A percentile compares a stretch with the other conserved stretches of the same genome.
Conservation (phyloP, 2,113 vertebrate genomes). For the Mastomys coucha region DNA sequence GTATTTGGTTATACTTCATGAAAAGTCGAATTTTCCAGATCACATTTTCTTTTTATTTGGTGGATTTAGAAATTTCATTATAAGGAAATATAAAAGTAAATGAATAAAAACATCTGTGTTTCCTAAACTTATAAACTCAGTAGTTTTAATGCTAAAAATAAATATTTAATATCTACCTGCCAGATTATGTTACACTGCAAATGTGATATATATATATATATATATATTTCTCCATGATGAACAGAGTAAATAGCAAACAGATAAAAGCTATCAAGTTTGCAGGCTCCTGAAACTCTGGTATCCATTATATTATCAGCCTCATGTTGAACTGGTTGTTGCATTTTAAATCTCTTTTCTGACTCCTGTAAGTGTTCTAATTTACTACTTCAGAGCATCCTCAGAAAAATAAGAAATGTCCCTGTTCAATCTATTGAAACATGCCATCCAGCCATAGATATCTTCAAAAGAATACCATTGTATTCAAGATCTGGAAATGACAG, state of each 20-base stretch:
- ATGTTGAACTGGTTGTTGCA: neutral
- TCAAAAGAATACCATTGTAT: conserved; percentile 2
- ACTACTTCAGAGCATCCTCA: neutral
- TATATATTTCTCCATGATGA: conserved; percentile 19
- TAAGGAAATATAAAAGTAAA: conserved; percentile 63
- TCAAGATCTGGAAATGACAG: neutral
- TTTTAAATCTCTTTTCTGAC: neutral
- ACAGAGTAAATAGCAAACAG: conserved; percentile 50
- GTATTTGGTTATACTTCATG: conserved; percentile 28
- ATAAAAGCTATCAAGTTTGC: conserved; percentile 28
- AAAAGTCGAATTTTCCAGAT: conserved; percentile 59
- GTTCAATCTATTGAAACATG: neutral
- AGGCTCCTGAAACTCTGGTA: neutral
- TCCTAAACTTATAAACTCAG: conserved; percentile 56
- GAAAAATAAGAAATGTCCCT: neutral
- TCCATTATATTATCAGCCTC: conserved; percentile 32
- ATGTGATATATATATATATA: conserved; percentile 50
- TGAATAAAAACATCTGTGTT: conserved; percentile 53
- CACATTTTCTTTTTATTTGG: conserved; percentile 50
- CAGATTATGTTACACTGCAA: conserved; percentile 54
- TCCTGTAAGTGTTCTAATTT: neutral
- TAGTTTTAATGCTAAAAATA: conserved; percentile 72
- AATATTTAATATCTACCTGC: conserved; percentile 66
- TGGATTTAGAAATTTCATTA: conserved; percentile 56
- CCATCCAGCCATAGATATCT: neutral